These are phyloP conservation scores for Odocoileus hemionus DNA, from an alignment of 2,113 vertebrate genomes.

Conservation along the genomic window DNA sequence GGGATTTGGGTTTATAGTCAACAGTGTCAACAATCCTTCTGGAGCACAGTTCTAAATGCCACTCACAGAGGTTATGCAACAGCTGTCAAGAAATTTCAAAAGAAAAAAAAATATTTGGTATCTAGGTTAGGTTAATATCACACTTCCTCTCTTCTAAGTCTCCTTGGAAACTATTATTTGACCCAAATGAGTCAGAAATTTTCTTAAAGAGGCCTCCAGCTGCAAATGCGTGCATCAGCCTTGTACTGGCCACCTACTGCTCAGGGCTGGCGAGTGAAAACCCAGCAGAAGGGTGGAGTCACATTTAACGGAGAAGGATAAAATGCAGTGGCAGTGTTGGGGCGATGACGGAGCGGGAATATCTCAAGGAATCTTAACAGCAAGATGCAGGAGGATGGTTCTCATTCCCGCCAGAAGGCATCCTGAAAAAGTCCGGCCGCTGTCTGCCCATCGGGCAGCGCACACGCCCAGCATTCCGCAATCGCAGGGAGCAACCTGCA, in stretches of 20 bases:
- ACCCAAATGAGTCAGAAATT: conserved; percentile 30
- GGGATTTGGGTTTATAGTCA: neutral
- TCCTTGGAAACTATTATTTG: conserved; percentile 58
- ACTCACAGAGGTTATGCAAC: conserved; percentile 58
- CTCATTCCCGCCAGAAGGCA: neutral
- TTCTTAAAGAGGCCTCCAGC: conserved; percentile 62
- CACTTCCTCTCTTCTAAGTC: conserved; percentile 62
- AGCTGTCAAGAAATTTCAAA: conserved; percentile 67
- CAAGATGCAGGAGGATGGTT: neutral
- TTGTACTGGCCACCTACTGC: neutral
- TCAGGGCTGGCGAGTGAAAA: neutral
- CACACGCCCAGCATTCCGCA: neutral
- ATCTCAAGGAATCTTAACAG: neutral
- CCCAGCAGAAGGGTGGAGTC: neutral
- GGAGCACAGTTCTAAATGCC: conserved; percentile 25
- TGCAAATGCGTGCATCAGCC: neutral
- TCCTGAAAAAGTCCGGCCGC: neutral
- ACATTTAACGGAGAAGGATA: neutral
- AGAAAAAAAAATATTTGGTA: conserved; percentile 68
- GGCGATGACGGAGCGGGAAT: neutral
- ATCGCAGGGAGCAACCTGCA: neutral
- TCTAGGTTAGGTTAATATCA: conserved; percentile 74
- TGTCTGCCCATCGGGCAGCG: neutral
- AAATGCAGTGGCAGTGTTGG: neutral
- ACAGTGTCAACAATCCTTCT: neutral